Evolutionary conservation across 2,888 invertebrate genomes (phyloP), one percentile per base, ranked within the genome.

Genomic region (Ecdyonurus torrentis): DNA sequence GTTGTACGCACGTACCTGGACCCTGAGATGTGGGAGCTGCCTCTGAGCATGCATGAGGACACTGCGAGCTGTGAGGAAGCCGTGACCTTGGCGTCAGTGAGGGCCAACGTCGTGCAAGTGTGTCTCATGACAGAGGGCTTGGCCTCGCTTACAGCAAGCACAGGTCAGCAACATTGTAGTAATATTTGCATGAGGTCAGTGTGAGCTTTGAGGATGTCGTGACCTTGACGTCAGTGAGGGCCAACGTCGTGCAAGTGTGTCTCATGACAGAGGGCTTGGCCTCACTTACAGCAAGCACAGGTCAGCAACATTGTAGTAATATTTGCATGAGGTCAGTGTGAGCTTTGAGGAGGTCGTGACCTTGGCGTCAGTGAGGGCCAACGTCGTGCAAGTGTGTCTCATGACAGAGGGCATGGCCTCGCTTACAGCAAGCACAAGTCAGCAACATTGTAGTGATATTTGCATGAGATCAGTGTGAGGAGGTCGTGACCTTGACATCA

Each of bases 41-140:
- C 80, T 1, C 68, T 79, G 1, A 74, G 75, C 63, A 68, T 70
- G 18, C 67, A 67, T 15, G 66, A 72, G 20, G 67, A 71, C 50
- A 64, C 69, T 20, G 64, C 23, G 18, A 19, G 19, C 19, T 10
- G n/a, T n/a, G n/a, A n/a, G n/a, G 7, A 37, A 15, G 15, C 5
- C 37, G 7, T 37, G 7, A 37, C 37, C 37, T 15, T 37, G 37
- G 37, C 37, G 5, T 5, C 37, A 37, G 37, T 37, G 7, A 37
- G 37, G 37, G 37, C 7, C 61, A 86, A 89, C 74, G 77, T 88
- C 63, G 70, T 83, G 50, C 81, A 83, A 68, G 77, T 80, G 58
- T 89, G 89, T 69, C 71, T 89, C 3, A 75, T 87, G 65, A 75
- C 84, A 0, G 88, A 89, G 72, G 86, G 87, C 1, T 73, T 89